Conservation (phyloP, 2,888 invertebrate species). For the Xestia c-nigrum region DNA sequence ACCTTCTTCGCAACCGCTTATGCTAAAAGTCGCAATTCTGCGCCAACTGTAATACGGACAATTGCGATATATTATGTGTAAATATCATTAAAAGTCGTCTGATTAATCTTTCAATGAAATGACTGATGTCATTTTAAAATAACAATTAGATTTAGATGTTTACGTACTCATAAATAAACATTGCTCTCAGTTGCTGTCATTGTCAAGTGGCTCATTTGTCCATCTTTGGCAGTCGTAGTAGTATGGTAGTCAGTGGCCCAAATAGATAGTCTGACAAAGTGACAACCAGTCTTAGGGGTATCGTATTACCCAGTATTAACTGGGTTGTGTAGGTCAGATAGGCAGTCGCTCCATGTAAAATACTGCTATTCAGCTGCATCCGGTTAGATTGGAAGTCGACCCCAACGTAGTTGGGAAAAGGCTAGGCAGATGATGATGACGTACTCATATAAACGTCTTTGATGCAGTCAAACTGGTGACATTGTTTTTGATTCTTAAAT, state of each 20-base stretch:
- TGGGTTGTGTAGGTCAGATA: too few relatives aligned
- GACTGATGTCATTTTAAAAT: slow-evolving; percentile 53
- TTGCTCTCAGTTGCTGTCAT: too few relatives aligned
- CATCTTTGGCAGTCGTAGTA: too few relatives aligned
- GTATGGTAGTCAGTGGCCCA: too few relatives aligned
- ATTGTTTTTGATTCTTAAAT: slow-evolving; percentile 2
- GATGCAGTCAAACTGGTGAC: neutral
- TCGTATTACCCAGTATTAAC: too few relatives aligned
- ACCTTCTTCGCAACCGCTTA: neutral
- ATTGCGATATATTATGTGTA: slow-evolving; percentile 62
- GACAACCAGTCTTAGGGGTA: too few relatives aligned
- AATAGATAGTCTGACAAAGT: too few relatives aligned
- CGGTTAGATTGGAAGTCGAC: too few relatives aligned
- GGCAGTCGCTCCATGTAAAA: too few relatives aligned
- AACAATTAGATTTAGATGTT: slow-evolving; percentile 53
- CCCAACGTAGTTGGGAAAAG: too few relatives aligned
- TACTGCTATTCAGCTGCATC: too few relatives aligned
- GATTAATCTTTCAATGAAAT: slow-evolving; percentile 46
- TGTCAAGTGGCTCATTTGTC: too few relatives aligned
- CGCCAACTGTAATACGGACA: slow-evolving; percentile 25
- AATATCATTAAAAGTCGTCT: slow-evolving; percentile 47
- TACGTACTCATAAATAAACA: slow-evolving; percentile 10
- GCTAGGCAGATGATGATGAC: slow-evolving; percentile 15
- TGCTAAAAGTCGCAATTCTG: neutral
- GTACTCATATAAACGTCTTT: slow-evolving; percentile 26